Evolutionary conservation across 2,113 vertebrate genomes (phyloP).

Genomic region (Campylorhamphus procurvoides): DNA sequence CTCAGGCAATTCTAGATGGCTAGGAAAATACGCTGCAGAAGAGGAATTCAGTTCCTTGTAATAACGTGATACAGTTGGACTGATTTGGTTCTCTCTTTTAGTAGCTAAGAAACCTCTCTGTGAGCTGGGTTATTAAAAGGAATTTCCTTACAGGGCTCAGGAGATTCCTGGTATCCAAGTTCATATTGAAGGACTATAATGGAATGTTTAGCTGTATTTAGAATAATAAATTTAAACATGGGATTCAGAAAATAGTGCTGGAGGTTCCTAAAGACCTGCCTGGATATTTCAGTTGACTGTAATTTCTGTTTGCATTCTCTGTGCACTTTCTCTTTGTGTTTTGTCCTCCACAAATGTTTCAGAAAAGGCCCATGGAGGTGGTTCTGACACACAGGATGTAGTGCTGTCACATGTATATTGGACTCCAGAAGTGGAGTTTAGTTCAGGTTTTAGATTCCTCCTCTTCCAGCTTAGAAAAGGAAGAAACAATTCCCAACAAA

Average conservation of each 20-base stretch:
- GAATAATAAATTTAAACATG: background rate
- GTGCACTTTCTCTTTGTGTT: background rate
- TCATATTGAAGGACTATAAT: background rate
- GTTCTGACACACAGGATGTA: background rate
- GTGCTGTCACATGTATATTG: background rate
- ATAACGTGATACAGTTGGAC: background rate
- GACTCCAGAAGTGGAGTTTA: background rate
- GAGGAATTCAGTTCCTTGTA: background rate
- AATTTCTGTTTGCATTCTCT: background rate
- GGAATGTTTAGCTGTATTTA: conserved; percentile 17
- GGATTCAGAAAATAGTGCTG: background rate
- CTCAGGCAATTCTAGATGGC: background rate
- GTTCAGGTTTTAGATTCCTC: background rate
- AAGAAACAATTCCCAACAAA: background rate
- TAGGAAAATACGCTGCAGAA: too few relatives aligned
- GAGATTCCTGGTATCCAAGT: conserved; percentile 39
- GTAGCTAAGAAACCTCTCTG: conserved; percentile 11
- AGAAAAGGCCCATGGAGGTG: background rate
- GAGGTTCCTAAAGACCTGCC: background rate
- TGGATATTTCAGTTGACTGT: background rate
- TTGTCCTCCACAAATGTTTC: background rate
- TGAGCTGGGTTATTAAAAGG: conserved; percentile 39
- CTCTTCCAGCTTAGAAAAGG: background rate
- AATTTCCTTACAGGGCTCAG: conserved; percentile 44
- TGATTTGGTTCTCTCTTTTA: background rate